Evolutionary conservation across 2,888 invertebrate species (phyloP).

Genomic region (Aphidoletes aphidimyza): DNA sequence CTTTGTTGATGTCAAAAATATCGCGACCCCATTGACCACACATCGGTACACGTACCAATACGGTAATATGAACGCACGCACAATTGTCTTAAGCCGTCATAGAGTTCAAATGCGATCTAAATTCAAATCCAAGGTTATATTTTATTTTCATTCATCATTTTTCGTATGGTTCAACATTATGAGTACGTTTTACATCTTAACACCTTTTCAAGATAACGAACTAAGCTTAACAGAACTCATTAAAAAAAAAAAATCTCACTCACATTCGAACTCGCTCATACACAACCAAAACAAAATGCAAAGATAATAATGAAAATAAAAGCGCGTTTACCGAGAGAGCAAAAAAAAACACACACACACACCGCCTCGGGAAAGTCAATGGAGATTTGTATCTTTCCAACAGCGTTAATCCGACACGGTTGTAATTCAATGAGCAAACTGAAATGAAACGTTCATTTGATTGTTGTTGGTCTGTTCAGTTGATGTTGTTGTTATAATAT

Average conservation of each 20-base stretch:
- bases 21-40: neutral
- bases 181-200: neutral
- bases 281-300: conserved; percentile 7
- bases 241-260: neutral
- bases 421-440: conserved; percentile 18
- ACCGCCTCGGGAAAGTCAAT: conserved; percentile 46
- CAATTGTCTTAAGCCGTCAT: neutral
- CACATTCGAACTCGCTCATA: too few species aligned
- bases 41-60: neutral
- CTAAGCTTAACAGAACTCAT: neutral
- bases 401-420: conserved; percentile 9
- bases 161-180: neutral
- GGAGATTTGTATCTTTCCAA: conserved; percentile 34
- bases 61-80: neutral
- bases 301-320: neutral
- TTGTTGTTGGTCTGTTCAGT: neutral
- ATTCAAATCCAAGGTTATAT: conserved; percentile 33
- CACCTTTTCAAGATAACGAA: conserved; percentile 28
- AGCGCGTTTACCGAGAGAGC: too few species aligned
- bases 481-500: neutral
- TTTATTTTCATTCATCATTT: conserved; percentile 16
- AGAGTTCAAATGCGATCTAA: neutral
- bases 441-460: neutral
- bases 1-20: conserved; percentile 1
- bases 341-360: neutral